Base-by-base conservation (phyloP, 2,888 invertebrate species). In the Patella depressa region DNA sequence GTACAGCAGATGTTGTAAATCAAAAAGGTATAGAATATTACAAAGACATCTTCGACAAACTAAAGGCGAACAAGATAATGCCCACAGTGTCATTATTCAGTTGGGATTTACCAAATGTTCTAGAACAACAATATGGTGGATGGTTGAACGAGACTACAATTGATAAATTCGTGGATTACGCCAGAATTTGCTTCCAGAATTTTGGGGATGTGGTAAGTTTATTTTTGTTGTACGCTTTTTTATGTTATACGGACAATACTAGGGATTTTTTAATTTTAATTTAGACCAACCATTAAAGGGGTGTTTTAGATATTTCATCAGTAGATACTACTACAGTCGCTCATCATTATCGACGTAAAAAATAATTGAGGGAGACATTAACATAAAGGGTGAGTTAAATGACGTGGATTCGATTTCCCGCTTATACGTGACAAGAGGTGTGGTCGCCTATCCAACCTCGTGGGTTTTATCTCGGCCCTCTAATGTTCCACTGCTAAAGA, bases 1-100 rank as follows among this genome's bases (percentile, higher is more conserved):
- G 86, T 29, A 82, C 82, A 3, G 76, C 77, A 4, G 71, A 34
- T 53, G 24, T 45, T 19, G 54, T 95, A 53, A 96, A 95, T 88
- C 91, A 93, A 69, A 93, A 93, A 9, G 96, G 96, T 34, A 93
- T 96, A n/a, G 92, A 94, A 77, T 96, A 96, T 91, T 97, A 97
- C 89, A 94, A 94, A 86, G 93, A 94, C 83, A 91, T 97, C 72
- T 95, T 96, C 77, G 93, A 95, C 85, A 95, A 94, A 84, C 92
- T 96, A 7, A 81, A 95, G 12, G 92, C 91, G 0, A 92, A 93
- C 24, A 81, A 92, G 11, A 94, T 95, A 77, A 89, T 91, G 73
- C 95, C 95, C 15, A 85, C 92, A 84, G 89, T 93, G 12, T 94
- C 94, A 92, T 94, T 91, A 92, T 93, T 85, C 79, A 88, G 89